Evolutionary conservation across 2,797 vertebrate species (phyloP).

Genomic region (Epinephelus awoara): DNA sequence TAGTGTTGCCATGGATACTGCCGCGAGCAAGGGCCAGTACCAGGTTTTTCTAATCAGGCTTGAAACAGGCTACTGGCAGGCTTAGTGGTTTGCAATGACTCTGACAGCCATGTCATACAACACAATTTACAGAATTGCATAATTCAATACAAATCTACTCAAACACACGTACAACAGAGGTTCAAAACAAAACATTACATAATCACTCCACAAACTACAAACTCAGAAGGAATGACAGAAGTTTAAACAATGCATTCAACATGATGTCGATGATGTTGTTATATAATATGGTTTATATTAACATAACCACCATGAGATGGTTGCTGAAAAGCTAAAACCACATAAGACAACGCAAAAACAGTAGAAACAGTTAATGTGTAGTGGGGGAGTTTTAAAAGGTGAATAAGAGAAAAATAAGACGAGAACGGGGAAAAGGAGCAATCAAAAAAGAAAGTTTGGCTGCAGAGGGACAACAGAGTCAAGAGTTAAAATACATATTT

Average conservation of each 20-base stretch:
- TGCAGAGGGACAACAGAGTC: slow-evolving; percentile 2
- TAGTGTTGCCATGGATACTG: slow-evolving; percentile 70
- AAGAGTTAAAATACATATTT: slow-evolving; percentile 23
- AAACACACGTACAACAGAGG: slow-evolving; percentile 53
- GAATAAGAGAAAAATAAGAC: slow-evolving; percentile 1
- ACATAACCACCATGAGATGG: not conserved
- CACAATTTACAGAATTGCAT: slow-evolving; percentile 71
- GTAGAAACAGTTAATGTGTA: slow-evolving; percentile 13
- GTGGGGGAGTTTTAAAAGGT: slow-evolving; percentile 31
- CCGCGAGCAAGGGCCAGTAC: slow-evolving; percentile 40
- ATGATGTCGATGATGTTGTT: slow-evolving; percentile 37
- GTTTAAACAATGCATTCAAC: slow-evolving; percentile 51
- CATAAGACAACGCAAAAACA: slow-evolving; percentile 8
- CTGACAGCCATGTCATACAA: slow-evolving; percentile 73
- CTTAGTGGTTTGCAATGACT: slow-evolving; percentile 63
- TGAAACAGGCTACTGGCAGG: slow-evolving; percentile 63
- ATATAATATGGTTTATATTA: slow-evolving; percentile 50
- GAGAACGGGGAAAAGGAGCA: not conserved
- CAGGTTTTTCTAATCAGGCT: slow-evolving; percentile 80
- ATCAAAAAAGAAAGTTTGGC: not conserved
- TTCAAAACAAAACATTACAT: slow-evolving; percentile 65
- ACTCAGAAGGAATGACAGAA: slow-evolving; percentile 43
- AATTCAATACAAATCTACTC: slow-evolving; percentile 64
- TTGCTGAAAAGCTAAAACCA: slow-evolving; percentile 54
- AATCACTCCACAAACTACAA: slow-evolving; percentile 52